phyloP scores from a whole-genome alignment of 2,888 invertebrate species.

The Synergus gifuensis region DNA sequence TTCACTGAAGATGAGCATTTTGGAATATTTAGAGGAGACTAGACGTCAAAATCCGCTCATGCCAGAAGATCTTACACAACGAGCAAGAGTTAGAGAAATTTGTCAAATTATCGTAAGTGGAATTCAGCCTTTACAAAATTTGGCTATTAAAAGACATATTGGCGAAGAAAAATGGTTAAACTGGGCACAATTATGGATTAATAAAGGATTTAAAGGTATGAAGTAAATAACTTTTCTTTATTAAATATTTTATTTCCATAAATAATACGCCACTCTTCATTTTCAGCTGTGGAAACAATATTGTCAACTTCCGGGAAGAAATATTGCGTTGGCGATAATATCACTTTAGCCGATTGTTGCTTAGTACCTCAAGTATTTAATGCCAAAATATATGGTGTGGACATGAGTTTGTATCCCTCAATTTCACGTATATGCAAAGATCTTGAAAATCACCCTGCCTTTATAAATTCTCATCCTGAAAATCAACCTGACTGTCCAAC shows the following conservation, averaged over 20 bases:
- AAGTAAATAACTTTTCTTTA: background rate
- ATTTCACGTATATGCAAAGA: conserved; percentile 90
- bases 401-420: conserved; percentile 86
- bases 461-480: conserved; percentile 91
- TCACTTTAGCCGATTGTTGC: conserved; percentile 84
- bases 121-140: conserved; percentile 86
- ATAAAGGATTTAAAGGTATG: conserved; percentile 79
- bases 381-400: conserved; percentile 79
- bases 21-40: conserved; percentile 85
- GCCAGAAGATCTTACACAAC: conserved; percentile 79
- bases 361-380: conserved; percentile 84
- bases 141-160: conserved; percentile 78
- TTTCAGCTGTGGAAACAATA: conserved; percentile 79
- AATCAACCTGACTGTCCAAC: conserved; percentile 36
- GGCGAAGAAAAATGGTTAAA: conserved; percentile 76
- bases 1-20: conserved; percentile 81
- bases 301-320: conserved; percentile 78
- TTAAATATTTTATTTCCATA: background rate
- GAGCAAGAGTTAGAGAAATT: conserved; percentile 80
- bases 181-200: conserved; percentile 80
- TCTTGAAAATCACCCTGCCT: conserved; percentile 89
- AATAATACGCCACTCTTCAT: background rate
- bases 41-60: conserved; percentile 79
- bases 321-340: conserved; percentile 82
- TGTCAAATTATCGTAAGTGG: conserved; percentile 81